Percentiles rank a stretch among this genome's conserved stretches.
phyloP scores from a whole-genome alignment of 1,140 invertebrate species.

The Drosophila asahinai region DNA sequence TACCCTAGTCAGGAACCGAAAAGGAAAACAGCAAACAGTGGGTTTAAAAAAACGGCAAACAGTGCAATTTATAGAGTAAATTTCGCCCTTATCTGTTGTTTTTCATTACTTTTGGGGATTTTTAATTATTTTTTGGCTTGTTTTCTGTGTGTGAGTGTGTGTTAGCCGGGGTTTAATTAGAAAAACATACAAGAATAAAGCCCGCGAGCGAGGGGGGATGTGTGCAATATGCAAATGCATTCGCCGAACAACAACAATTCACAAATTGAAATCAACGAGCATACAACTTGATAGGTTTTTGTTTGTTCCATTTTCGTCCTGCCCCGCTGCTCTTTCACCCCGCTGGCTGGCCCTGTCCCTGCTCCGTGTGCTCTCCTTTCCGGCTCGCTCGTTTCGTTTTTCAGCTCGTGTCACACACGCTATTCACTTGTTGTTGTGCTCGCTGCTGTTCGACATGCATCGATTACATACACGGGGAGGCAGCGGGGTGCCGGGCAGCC shows the following conservation, averaged over 20 bases:
- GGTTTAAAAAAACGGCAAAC: conserved; percentile 31
- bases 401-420: conserved; percentile 60
- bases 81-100: conserved; percentile 45
- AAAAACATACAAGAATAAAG: conserved; percentile 48
- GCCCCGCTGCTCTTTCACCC: not conserved
- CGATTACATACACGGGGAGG: conserved; percentile 73
- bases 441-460: conserved; percentile 80
- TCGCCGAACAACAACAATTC: conserved; percentile 59
- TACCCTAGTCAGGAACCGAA: conserved; percentile 39
- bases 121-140: conserved; percentile 29
- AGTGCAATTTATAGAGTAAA: conserved; percentile 54
- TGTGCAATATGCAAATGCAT: conserved; percentile 81
- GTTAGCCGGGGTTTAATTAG: conserved; percentile 68
- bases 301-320: conserved; percentile 51
- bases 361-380: conserved; percentile 34
- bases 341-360: not conserved
- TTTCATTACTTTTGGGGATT: conserved; percentile 30
- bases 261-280: conserved; percentile 83
- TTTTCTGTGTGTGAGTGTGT: conserved; percentile 10
- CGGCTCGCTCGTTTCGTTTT: conserved; percentile 63
- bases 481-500: conserved; percentile 1
- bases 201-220: conserved; percentile 43
- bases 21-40: conserved; percentile 18
- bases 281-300: conserved; percentile 79
- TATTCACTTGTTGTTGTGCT: conserved; percentile 67